Conservation (phyloP, 2,113 vertebrate genomes). For the Echinops telfairi region DNA sequence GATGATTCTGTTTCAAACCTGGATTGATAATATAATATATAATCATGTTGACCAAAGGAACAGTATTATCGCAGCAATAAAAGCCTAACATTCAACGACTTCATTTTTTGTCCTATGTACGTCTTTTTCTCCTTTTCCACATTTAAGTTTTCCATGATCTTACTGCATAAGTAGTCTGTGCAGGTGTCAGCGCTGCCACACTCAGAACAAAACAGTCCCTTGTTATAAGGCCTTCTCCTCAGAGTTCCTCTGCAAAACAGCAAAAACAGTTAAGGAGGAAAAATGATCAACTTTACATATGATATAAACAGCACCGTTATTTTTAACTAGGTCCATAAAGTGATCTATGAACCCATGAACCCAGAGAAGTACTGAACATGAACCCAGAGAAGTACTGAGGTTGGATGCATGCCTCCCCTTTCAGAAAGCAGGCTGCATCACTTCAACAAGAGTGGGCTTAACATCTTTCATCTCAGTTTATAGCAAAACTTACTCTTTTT, state of each 20-base stretch:
- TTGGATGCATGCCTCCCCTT: background rate
- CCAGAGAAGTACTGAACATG: conserved; percentile 8
- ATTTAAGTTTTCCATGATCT: conserved; percentile 65
- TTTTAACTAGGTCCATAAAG: conserved; percentile 31
- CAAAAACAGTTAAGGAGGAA: conserved; percentile 58
- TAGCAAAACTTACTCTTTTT: background rate
- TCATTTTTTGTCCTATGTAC: background rate
- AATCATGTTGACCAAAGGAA: conserved; percentile 10
- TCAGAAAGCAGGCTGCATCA: background rate
- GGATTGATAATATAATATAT: background rate
- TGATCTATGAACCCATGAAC: conserved; percentile 12
- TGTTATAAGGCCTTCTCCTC: conserved; percentile 75
- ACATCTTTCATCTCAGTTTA: conserved; percentile 44
- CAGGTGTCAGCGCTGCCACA: conserved; percentile 67
- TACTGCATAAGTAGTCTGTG: conserved; percentile 81
- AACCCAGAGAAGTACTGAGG: conserved; percentile 6
- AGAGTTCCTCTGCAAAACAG: conserved; percentile 64
- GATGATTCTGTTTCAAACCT: background rate
- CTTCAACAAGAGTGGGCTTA: background rate
- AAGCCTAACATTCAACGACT: background rate
- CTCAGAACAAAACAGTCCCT: conserved; percentile 54
- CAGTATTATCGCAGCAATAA: background rate
- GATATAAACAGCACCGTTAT: background rate
- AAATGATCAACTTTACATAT: conserved; percentile 18
- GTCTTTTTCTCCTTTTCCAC: conserved; percentile 8